Percentiles rank a stretch among this genome's conserved stretches.
Conservation (phyloP, 2,797 vertebrate species). For the Eulemur albifrons region DNA sequence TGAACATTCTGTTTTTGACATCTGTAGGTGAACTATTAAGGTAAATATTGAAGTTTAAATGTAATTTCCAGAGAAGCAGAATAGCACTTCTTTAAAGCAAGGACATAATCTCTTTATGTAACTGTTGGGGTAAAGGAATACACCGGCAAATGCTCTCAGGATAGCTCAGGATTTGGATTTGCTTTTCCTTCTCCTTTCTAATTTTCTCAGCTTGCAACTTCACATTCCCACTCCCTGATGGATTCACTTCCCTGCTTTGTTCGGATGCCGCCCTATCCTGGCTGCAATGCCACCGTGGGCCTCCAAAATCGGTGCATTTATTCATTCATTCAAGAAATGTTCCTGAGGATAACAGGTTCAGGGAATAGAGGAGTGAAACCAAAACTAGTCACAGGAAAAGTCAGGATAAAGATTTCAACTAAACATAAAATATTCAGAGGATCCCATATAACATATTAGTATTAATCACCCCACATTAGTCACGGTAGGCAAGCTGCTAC, state of each 20-base stretch:
- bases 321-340: neutral
- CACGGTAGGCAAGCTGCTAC: neutral
- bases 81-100: neutral
- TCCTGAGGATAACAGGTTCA: neutral
- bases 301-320: neutral
- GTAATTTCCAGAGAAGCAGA: constrained; percentile 10
- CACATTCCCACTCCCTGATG: neutral
- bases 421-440: neutral
- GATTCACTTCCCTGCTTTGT: neutral
- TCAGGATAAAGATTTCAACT: neutral
- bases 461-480: neutral
- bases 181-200: neutral
- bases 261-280: neutral
- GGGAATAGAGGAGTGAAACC: neutral
- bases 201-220: neutral
- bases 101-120: neutral
- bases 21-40: constrained; percentile 87
- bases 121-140: neutral
- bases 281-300: too few species aligned
- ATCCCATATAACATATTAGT: neutral
- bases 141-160: neutral
- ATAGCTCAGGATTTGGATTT: neutral
- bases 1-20: constrained; percentile 87
- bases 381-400: neutral
- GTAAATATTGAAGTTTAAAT: constrained; percentile 76